Percentiles rank a stretch among this genome's conserved stretches.
phyloP scores from a whole-genome alignment of 2,888 invertebrate species.

The Charanyca ferruginea region DNA sequence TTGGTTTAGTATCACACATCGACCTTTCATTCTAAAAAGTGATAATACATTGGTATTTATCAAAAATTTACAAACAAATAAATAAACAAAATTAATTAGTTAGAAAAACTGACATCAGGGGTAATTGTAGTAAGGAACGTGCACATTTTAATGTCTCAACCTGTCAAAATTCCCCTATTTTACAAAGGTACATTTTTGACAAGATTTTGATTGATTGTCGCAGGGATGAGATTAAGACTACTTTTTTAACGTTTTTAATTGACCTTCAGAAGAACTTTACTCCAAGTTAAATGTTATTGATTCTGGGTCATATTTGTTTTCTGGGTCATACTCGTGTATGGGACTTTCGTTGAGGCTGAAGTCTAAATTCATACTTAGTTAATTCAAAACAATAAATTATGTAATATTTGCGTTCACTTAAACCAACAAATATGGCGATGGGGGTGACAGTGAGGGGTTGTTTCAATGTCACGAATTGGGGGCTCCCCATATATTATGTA shows the following conservation, averaged over 20 bases:
- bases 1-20: neutral
- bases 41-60: neutral
- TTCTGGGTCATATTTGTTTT: too few species aligned
- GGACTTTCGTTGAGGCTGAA: neutral
- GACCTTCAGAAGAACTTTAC: too few species aligned
- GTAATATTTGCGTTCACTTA: conserved; percentile 19
- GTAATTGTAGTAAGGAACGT: too few species aligned
- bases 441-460: conserved; percentile 63
- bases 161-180: too few species aligned
- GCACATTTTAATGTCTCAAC: too few species aligned
- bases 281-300: neutral
- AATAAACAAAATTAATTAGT: neutral
- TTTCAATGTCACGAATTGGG: conserved; percentile 88
- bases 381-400: conserved; percentile 1
- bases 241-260: too few species aligned
- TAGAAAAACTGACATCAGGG: neutral
- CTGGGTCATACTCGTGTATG: too few species aligned
- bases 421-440: conserved; percentile 36
- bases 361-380: neutral
- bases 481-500: conserved; percentile 81
- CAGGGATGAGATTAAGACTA: too few species aligned
- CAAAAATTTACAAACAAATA: neutral
- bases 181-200: too few species aligned
- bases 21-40: neutral
- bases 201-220: too few species aligned